These are phyloP conservation scores for Lepidonotus clava DNA, from an alignment of 2,888 invertebrate species.

Conservation along the genomic window DNA sequence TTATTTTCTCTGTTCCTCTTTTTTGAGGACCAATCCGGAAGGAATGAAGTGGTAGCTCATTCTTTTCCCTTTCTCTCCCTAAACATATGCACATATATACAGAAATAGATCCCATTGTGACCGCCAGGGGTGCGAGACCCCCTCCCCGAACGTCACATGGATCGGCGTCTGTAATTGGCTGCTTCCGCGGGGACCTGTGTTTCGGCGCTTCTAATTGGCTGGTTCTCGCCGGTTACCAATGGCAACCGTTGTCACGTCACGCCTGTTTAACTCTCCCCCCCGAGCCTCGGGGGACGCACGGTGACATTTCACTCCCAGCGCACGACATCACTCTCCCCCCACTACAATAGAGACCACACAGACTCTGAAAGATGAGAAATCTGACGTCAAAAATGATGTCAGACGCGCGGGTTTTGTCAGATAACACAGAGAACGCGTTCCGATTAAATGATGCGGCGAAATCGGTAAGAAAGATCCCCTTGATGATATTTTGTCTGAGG, in stretches of 20 bases:
- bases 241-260: slow-evolving; percentile 17
- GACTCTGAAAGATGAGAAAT: too few relatives aligned
- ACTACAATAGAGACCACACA: too few relatives aligned
- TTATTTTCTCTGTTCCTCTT: too few relatives aligned
- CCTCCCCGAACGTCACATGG: too few relatives aligned
- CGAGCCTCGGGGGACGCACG: not conserved
- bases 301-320: not conserved
- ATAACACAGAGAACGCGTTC: not conserved
- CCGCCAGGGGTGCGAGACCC: too few relatives aligned
- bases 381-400: not conserved
- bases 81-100: too few relatives aligned
- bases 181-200: not conserved
- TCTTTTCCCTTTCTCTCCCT: too few relatives aligned
- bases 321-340: too few relatives aligned
- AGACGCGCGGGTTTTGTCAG: not conserved
- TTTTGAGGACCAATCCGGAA: too few relatives aligned
- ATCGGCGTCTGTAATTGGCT: not conserved
- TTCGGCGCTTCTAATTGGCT: not conserved
- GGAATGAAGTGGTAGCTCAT: too few relatives aligned
- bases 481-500: not conserved
- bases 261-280: too few relatives aligned
- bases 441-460: not conserved
- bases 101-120: too few relatives aligned
- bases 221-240: not conserved
- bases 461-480: not conserved